Evolutionary conservation across 2,797 vertebrate genomes (phyloP).

Genomic region (Yasuhikotakia modesta): DNA sequence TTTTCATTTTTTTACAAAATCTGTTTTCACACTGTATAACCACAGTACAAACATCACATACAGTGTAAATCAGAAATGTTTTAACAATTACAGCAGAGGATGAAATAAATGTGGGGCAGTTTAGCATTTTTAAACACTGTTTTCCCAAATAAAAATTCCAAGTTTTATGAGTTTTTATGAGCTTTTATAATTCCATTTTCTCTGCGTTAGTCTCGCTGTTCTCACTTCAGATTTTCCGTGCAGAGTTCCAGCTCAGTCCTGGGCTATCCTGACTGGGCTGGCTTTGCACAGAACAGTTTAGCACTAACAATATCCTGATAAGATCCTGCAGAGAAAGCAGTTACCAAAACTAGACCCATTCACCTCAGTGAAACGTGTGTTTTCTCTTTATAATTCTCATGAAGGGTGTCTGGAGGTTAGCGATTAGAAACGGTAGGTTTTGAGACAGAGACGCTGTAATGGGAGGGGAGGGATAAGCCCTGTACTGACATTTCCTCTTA

Average conservation of each 20-base stretch:
- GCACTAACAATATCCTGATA: constrained; percentile 67
- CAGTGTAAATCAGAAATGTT: not conserved
- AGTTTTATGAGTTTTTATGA: too few relatives aligned
- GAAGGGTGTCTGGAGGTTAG: constrained; percentile 54
- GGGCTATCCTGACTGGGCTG: constrained; percentile 51
- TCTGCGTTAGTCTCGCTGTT: not conserved
- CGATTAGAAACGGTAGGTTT: constrained; percentile 44
- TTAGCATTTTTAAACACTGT: not conserved
- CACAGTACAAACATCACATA: too few relatives aligned
- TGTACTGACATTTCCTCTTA: constrained; percentile 82
- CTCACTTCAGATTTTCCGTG: constrained; percentile 68
- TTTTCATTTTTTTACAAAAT: too few relatives aligned
- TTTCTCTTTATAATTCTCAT: constrained; percentile 54
- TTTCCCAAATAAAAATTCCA: not conserved
- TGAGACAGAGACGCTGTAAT: constrained; percentile 12
- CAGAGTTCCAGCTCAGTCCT: constrained; percentile 65
- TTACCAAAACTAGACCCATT: constrained; percentile 4
- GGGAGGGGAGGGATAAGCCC: constrained; percentile 50
- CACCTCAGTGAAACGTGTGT: constrained; percentile 4
- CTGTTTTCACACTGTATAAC: too few relatives aligned
- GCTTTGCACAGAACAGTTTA: constrained; percentile 48
- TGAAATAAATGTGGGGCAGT: constrained; percentile 7
- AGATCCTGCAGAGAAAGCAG: constrained; percentile 54
- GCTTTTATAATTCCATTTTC: not conserved
- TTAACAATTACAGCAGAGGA: not conserved